Conservation (phyloP, 2,113 vertebrate species). For the Hypocryptadius cinnamomeus region DNA sequence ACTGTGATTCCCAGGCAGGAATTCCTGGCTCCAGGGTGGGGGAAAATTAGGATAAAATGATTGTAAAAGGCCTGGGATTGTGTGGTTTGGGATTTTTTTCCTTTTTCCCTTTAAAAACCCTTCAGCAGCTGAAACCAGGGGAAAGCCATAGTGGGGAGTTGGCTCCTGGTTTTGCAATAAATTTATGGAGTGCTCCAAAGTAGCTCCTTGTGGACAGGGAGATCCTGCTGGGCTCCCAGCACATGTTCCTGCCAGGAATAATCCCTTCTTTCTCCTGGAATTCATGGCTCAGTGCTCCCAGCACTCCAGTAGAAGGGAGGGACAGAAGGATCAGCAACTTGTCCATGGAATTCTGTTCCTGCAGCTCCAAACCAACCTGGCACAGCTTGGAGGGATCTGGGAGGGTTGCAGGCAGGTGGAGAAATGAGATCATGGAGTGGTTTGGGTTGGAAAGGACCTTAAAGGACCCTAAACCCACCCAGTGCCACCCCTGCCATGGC, state of each 20-base stretch:
- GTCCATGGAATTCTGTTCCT: background rate
- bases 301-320: background rate
- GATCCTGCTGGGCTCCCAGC: background rate
- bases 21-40: background rate
- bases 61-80: background rate
- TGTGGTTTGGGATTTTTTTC: background rate
- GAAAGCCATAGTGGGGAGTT: background rate
- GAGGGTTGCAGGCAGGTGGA: background rate
- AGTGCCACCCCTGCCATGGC: background rate
- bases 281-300: background rate
- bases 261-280: background rate
- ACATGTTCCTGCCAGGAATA: background rate
- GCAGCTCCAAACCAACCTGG: background rate
- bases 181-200: conserved; percentile 4
- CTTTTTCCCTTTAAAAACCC: background rate
- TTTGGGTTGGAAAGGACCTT: background rate
- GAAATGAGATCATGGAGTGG: background rate
- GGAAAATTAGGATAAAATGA: background rate
- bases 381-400: fast-evolving
- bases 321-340: background rate
- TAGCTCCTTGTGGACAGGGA: background rate
- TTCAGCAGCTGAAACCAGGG: background rate
- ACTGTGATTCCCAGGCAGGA: conserved; percentile 46
- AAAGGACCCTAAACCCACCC: background rate
- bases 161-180: background rate